Base-by-base conservation (phyloP, 2,888 invertebrate species). In the Tinea trinotella region DNA sequence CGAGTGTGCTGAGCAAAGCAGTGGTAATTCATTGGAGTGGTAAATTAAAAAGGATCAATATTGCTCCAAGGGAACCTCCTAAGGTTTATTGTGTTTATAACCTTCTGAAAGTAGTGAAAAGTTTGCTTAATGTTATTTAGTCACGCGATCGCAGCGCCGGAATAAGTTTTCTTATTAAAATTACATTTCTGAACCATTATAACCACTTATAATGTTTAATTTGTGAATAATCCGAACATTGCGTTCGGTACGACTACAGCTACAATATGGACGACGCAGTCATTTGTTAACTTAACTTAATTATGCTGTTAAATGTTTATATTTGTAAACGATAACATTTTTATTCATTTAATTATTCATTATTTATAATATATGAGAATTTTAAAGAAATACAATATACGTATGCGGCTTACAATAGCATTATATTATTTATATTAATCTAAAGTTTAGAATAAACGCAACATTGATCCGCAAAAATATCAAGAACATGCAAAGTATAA, bases 111-210 rank as follows among this genome's bases (percentile, higher is more conserved):
- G 35, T 7, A 22, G 22, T 22, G 30, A 30, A 30, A 30, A 30
- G 4, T 30, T 40, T 40, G 13, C 3, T 40, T 15, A 40, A 40
- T 40, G 40, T 40, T 1, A 4, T n/a, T 12, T 2, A 13, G 4
- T 40, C 40, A 40, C 40, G 40, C 40, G 40, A 40, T 12, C 4
- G 40, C 4, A n/a, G 10, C 40, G 3, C 7, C 40, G 40, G n/a
- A 30, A 7, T 19, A 46, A 46, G 19, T 46, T 46, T 46, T 10
- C 46, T 17, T 46, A 46, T 46, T 46, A 46, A 46, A 46, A 46
- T 17, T 46, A 46, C 46, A 46, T 46, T 46, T 46, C 19, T 4
- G 18, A 19, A 5, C 46, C n/a, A 46, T 46, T 46, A 17, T 19
- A 46, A n/a, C 17, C 46, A 10, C 46, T 46, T 40, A 40, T 15